phyloP scores from a whole-genome alignment of 2,888 invertebrate genomes.

The Drosophila multiciliata region DNA sequence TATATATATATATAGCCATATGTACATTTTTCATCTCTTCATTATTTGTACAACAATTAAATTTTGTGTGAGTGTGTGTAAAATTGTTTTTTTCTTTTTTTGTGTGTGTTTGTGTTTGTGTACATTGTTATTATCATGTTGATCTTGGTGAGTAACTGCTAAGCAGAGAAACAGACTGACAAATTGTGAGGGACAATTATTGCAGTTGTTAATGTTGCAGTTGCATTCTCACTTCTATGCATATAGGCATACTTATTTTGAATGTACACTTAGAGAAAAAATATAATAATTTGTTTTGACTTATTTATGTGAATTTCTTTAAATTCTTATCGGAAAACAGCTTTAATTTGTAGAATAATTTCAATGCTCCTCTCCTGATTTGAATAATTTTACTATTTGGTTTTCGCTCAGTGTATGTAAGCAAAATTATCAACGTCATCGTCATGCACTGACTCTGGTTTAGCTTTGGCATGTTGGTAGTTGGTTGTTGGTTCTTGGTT shows the following conservation, averaged over 20 bases:
- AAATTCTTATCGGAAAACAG: neutral
- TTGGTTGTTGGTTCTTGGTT: constrained; percentile 30
- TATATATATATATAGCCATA: neutral
- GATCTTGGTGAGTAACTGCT: constrained; percentile 54
- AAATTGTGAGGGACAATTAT: constrained; percentile 60
- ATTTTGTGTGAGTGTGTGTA: constrained; percentile 23
- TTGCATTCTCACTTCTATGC: constrained; percentile 10
- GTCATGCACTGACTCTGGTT: constrained; percentile 34
- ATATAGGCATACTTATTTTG: neutral
- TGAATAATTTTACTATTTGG: neutral
- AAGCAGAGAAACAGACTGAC: constrained; percentile 59
- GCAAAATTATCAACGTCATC: constrained; percentile 14
- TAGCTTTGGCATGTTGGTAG: constrained; percentile 22
- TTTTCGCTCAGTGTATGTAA: neutral
- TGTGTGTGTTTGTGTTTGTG: neutral
- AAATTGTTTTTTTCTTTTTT: constrained; percentile 21
- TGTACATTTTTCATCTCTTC: constrained; percentile 18
- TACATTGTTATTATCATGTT: constrained; percentile 53
- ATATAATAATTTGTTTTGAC: neutral
- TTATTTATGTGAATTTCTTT: too few species aligned
- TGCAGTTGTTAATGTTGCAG: constrained; percentile 16
- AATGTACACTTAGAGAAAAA: constrained; percentile 17
- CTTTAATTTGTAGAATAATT: neutral
- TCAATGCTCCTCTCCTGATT: neutral
- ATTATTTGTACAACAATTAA: constrained; percentile 76